Evolutionary conservation across 2,888 invertebrate species (phyloP).

Genomic region (Macrophya annulata): DNA sequence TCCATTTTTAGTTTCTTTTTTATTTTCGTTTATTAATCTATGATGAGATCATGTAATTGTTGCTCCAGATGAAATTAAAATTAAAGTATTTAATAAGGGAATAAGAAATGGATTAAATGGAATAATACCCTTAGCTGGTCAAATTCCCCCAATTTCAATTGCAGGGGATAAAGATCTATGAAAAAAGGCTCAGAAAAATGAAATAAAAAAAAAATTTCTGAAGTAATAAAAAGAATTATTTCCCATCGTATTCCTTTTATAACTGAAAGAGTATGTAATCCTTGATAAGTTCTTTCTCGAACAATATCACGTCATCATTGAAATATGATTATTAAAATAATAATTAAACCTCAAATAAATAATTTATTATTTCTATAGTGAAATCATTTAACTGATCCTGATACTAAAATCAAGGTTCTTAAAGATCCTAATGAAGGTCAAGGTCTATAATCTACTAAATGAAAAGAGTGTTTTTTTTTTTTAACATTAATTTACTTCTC

Average conservation of each 20-base stretch:
- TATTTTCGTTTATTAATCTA: conserved; percentile 81
- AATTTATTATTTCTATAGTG: conserved; percentile 81
- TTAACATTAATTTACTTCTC: conserved; percentile 84
- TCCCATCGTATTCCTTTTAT: conserved; percentile 84
- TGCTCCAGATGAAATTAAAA: conserved; percentile 87
- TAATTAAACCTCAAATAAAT: conserved; percentile 81
- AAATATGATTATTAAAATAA: conserved; percentile 81
- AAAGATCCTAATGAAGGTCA: conserved; percentile 85
- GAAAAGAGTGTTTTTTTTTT: conserved; percentile 84
- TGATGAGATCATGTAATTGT: conserved; percentile 86
- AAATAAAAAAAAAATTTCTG: conserved; percentile 84
- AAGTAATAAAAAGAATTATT: conserved; percentile 88
- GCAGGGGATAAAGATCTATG: conserved; percentile 80
- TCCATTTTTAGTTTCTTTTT: conserved; percentile 79
- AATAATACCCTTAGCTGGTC: conserved; percentile 85
- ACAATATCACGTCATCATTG: conserved; percentile 88
- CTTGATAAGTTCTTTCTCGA: conserved; percentile 86
- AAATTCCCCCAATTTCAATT: conserved; percentile 83
- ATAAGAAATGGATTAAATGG: conserved; percentile 87
- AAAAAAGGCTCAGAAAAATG: conserved; percentile 82
- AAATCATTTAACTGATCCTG: conserved; percentile 84
- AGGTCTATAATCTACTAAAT: conserved; percentile 85
- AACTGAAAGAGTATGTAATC: conserved; percentile 83
- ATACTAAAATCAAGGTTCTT: conserved; percentile 82
- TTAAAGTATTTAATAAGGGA: conserved; percentile 87